These are phyloP conservation scores for Benitochromis conjunctus DNA, from an alignment of 2,113 vertebrate genomes.

Conservation along the genomic window DNA sequence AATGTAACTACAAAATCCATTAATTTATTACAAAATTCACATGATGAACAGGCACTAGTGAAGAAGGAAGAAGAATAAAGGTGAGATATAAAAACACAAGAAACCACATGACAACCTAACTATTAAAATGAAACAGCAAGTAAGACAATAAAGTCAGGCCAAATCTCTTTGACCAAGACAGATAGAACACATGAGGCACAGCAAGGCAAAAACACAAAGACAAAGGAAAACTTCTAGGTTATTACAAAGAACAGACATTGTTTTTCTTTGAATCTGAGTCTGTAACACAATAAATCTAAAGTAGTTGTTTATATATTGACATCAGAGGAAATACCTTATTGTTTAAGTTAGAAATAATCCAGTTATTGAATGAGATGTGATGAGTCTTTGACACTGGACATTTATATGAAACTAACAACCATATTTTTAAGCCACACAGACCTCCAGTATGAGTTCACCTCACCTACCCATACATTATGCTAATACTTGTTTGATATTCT, in stretches of 20 bases:
- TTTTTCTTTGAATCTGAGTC: not conserved
- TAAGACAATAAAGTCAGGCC: not conserved
- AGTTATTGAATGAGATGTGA: not conserved
- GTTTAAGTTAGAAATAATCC: not conserved
- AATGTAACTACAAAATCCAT: no score
- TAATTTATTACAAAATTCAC: not conserved
- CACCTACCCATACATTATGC: not conserved
- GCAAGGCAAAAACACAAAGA: not conserved
- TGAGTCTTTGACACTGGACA: not conserved
- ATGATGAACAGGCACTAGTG: not conserved
- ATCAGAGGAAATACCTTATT: not conserved
- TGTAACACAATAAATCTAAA: not conserved
- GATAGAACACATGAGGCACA: not conserved
- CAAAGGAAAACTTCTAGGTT: not conserved
- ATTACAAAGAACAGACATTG: not conserved
- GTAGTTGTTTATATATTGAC: not conserved
- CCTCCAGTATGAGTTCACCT: not conserved
- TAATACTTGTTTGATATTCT: not conserved
- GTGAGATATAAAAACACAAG: not conserved
- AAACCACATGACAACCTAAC: not conserved
- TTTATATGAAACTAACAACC: not conserved
- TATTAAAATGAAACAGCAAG: not conserved
- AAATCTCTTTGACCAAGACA: not conserved
- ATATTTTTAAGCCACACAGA: not conserved
- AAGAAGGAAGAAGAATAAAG: not conserved